These are phyloP conservation scores for Hassar affinis DNA, from an alignment of 2,113 vertebrate species.

Conservation along the genomic window DNA sequence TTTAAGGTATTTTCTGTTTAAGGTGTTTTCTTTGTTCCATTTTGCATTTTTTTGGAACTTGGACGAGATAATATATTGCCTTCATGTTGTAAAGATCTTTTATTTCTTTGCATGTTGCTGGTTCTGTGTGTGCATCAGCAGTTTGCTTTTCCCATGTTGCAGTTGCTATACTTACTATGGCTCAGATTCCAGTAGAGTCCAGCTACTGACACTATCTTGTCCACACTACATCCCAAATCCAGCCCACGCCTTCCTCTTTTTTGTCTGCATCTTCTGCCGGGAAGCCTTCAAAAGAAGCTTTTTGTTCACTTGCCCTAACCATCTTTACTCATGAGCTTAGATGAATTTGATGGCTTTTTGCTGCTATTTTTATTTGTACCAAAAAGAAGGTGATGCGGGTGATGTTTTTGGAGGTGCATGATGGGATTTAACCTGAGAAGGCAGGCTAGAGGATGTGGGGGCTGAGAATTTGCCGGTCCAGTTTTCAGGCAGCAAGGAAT, in stretches of 20 bases:
- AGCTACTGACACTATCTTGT: not conserved
- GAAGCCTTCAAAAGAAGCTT: not conserved
- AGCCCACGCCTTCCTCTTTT: not conserved
- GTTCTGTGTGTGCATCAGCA: not conserved
- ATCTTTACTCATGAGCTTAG: not conserved
- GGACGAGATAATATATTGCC: not conserved
- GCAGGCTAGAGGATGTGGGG: not conserved
- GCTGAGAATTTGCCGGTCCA: not conserved
- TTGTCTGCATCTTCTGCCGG: not conserved
- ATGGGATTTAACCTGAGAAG: constrained; percentile 10
- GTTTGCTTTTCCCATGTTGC: not conserved
- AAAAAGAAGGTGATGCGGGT: not conserved
- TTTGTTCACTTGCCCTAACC: not conserved
- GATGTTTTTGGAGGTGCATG: not conserved
- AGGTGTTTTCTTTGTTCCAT: not conserved
- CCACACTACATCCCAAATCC: constrained; percentile 3
- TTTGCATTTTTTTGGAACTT: not conserved
- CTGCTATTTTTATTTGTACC: constrained; percentile 20
- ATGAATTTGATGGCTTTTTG: not conserved
- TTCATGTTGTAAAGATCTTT: not conserved
- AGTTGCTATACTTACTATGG: not conserved
- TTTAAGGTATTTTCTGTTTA: not conserved
- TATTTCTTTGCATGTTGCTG: not conserved
- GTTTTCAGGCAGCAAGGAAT: not conserved
- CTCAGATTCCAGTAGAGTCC: not conserved